Evolutionary conservation across 1,140 invertebrate species (phyloP).

Genomic region (Heliconius hewitsoni): DNA sequence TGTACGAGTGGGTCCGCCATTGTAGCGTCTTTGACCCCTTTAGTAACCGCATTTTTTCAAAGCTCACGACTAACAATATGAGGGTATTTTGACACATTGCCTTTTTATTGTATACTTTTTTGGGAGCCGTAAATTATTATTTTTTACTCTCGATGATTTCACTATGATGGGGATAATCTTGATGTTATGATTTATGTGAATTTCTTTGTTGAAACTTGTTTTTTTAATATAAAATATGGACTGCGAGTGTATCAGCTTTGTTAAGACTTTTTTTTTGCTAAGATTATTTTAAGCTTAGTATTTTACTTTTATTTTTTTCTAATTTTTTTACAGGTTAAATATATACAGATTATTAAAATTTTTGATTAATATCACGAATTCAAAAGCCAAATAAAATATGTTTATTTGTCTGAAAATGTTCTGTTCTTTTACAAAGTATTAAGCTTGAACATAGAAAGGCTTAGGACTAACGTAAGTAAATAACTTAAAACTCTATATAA

Average conservation of each 20-base stretch:
- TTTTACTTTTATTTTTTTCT: too few relatives aligned
- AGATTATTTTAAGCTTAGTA: too few relatives aligned
- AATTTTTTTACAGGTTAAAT: too few relatives aligned
- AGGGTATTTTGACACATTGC: constrained; percentile 77
- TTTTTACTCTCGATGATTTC: constrained; percentile 60
- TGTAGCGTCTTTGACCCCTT: constrained; percentile 48
- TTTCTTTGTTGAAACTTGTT: constrained; percentile 32
- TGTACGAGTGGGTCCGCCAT: constrained; percentile 47
- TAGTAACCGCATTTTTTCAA: constrained; percentile 47
- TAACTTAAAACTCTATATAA: neutral
- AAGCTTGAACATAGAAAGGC: neutral
- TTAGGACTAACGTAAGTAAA: neutral
- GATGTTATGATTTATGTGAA: constrained; percentile 67
- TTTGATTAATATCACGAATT: too few relatives aligned
- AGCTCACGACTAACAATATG: constrained; percentile 62
- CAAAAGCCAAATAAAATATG: too few relatives aligned
- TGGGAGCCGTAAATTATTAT: constrained; percentile 65
- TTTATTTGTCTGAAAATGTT: neutral
- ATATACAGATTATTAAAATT: too few relatives aligned
- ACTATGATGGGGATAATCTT: constrained; percentile 58
- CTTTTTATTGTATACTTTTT: constrained; percentile 67
- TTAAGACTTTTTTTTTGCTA: too few relatives aligned
- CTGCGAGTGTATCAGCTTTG: neutral
- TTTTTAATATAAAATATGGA: constrained; percentile 5
- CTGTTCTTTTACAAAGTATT: neutral